Evolutionary conservation across 2,113 vertebrate species (phyloP).

Genomic region (Microtus oregoni): DNA sequence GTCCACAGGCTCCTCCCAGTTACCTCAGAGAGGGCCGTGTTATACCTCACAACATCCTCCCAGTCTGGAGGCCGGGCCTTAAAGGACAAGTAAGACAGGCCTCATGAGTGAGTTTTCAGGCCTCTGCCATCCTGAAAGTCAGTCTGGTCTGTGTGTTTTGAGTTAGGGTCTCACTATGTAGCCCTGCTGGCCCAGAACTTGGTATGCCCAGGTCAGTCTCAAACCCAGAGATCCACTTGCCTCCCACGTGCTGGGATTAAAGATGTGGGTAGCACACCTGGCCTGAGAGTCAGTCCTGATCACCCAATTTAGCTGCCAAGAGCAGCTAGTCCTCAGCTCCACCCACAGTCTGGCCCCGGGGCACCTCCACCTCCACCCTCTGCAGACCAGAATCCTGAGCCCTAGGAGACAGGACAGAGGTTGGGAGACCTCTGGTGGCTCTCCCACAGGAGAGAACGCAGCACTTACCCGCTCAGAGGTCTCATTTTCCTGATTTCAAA

Average conservation of each 20-base stretch:
- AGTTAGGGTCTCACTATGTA: neutral
- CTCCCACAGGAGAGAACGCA: neutral
- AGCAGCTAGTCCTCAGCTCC: neutral
- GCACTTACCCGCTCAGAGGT: conserved; percentile 95
- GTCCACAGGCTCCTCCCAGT: neutral
- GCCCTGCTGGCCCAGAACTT: neutral
- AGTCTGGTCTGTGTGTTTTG: neutral
- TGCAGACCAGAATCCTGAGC: neutral
- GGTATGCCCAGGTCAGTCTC: neutral
- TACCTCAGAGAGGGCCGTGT: neutral
- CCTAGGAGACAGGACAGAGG: neutral
- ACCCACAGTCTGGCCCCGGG: neutral
- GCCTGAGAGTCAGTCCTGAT: neutral
- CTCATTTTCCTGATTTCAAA: conserved; percentile 98
- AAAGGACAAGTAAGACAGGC: neutral
- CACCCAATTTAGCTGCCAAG: neutral
- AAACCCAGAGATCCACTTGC: neutral
- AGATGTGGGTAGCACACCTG: neutral
- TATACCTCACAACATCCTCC: neutral
- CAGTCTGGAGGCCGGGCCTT: neutral
- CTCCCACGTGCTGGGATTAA: neutral
- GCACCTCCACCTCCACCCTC: neutral
- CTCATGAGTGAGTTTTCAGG: neutral
- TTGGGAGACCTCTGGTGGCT: neutral
- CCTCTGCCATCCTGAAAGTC: neutral